Base-by-base conservation (phyloP, 2,888 invertebrate species). In the Agrotis ipsilon region DNA sequence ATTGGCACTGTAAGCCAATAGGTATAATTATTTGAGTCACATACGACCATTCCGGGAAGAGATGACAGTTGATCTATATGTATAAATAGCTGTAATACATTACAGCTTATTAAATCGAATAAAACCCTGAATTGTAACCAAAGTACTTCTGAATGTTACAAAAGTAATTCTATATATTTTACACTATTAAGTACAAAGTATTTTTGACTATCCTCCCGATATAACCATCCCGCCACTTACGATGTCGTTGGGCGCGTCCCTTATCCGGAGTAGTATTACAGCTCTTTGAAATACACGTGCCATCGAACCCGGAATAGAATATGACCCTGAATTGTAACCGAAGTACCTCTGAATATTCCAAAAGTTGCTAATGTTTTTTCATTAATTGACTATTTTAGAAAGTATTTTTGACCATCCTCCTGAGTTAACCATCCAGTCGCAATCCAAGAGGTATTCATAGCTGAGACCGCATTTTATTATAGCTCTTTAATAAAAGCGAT, bases 361-460 rank as follows among this genome's bases (percentile, higher is more conserved):
- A 49, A 61, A 71, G 43, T 24, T 19, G 46, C 2, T 45, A 45
- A 16, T 18, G 9, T 9, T 18, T 52, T 24, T 18, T 16, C 9
- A 18, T 7, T 52, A 24, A 9, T 54, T 27, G 7, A 39, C 9
- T 39, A 39, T 54, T 24, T 27, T 4, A 54, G 27, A 27, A 54
- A 54, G 49, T 54, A 59, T n/a, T 32, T 19, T 43, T 69, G 69
- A 80, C 69, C 62, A n/a, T 65, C 19, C 54, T 32, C 46, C 27
- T 62, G 45, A 60, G 21, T 18, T 27, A 45, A 57, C 60, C 63
- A 58, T 27, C 59, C n/a, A 48, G 21, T n/a, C n/a, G n/a, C n/a
- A n/a, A n/a, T n/a, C n/a, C n/a, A n/a, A n/a, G n/a, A n/a, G n/a
- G 59, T 75, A 57, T 63, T 64, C 60, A 66, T 49, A 60, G 48